phyloP scores from a whole-genome alignment of 2,888 invertebrate species.

The Octodonta nipae region DNA sequence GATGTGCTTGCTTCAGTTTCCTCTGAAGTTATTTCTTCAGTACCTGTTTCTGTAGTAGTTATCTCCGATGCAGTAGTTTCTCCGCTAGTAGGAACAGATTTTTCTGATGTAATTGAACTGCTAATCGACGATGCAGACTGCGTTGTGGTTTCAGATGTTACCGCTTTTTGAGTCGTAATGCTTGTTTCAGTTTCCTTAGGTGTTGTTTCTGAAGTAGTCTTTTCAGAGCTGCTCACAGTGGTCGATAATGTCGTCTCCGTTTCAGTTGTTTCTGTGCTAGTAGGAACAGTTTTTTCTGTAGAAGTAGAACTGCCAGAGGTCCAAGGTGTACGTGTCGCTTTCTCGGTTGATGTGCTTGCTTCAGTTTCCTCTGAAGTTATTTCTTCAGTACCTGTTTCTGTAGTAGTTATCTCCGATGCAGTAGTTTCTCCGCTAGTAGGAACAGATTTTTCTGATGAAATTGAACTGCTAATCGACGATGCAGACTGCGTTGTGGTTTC shows the following conservation, averaged over 20 bases:
- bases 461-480: no score
- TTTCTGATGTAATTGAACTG: no score
- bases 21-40: constrained; percentile 2
- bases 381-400: constrained; percentile 2
- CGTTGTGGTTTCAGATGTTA: no score
- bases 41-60: neutral
- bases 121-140: no score
- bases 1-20: constrained; percentile 2
- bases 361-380: constrained; percentile 1
- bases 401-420: neutral
- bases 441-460: no score
- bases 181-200: constrained; percentile 1
- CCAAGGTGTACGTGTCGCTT: neutral
- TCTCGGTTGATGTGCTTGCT: neutral
- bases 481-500: neutral
- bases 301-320: neutral
- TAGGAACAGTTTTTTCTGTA: neutral
- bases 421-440: neutral
- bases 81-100: no score
- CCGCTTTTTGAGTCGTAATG: neutral
- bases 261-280: neutral
- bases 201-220: neutral
- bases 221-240: neutral
- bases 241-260: neutral
- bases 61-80: neutral